Evolutionary conservation across 1,140 invertebrate species (phyloP), one percentile per base, ranked within the genome.

Genomic region (Pogonomyrmex barbatus): DNA sequence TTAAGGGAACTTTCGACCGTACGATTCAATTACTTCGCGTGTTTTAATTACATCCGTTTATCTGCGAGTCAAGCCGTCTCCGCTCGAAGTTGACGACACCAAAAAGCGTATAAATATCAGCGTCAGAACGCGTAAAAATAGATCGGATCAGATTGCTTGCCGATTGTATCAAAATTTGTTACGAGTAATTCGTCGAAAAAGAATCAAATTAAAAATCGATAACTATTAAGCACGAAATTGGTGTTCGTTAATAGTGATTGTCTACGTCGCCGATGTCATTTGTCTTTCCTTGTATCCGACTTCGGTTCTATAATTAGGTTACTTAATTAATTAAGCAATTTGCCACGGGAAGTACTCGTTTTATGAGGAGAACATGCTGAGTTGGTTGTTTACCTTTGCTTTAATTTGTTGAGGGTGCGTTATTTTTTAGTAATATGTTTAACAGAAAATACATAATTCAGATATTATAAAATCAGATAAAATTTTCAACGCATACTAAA

Each of bases 31-130:
- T 93, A 91, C 87, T 88, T 87, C 68, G 81, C 81, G 50, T 56
- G 88, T 92, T 92, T 92, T 94, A 94, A 94, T 93, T 93, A 90
- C 88, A 92, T 73, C 88, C 82, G 88, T 88, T 88, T 90, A 86
- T 90, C 60, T 50, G 85, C 9, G 62, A 60, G n/a, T 45, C 52
- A 30, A 56, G 30, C n/a, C 56, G 45, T 52, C 47, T 45, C 30
- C 2, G 30, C 67, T 52, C 47, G 50, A 56, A 47, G 54, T 73
- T 54, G n/a, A 60, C 42, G 42, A 63, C 42, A 71, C 24, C 30
- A 33, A 50, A 73, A 12, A 12, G 6, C 60, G 24, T 71, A 24
- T 24, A 36, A 68, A 24, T 17, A 36, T 36, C 36, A n/a, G n/a
- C n/a, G 45, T 17, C n/a, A 10, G 24, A 67, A 67, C 30, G 36